Evolutionary conservation across 1,140 invertebrate genomes (phyloP).

Genomic region (Anoplolepis gracilipes): DNA sequence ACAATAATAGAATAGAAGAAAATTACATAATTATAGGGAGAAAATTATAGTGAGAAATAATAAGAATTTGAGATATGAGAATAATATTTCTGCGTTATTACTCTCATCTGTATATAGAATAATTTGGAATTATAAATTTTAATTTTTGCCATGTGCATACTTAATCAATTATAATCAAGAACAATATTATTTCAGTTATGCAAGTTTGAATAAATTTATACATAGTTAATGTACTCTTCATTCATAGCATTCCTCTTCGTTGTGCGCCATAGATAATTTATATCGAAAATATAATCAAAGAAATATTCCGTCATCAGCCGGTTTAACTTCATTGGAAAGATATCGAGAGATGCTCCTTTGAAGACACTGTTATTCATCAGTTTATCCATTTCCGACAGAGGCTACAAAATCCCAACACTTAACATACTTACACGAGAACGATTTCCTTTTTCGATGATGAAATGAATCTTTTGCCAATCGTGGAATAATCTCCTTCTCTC

Average conservation of each 20-base stretch:
- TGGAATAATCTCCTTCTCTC: not conserved
- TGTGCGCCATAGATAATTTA: not conserved
- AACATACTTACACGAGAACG: not conserved
- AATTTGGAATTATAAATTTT: not conserved
- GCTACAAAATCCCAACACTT: not conserved
- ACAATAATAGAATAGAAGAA: constrained; percentile 3
- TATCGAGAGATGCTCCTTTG: constrained; percentile 30
- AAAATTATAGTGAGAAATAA: not conserved
- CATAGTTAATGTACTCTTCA: not conserved
- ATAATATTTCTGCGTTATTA: not conserved
- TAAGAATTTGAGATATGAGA: not conserved
- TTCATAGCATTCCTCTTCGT: constrained; percentile 11
- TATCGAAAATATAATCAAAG: not conserved
- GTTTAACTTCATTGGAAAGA: not conserved
- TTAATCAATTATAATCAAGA: not conserved
- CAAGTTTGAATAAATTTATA: not conserved
- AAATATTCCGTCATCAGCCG: not conserved
- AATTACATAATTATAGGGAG: not conserved
- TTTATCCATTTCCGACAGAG: constrained; percentile 8
- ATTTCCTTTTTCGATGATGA: not conserved
- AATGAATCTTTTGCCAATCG: not conserved
- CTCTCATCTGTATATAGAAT: not conserved
- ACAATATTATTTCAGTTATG: not conserved
- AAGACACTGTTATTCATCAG: constrained; percentile 20
- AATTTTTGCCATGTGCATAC: not conserved